Evolutionary conservation across 1,140 invertebrate genomes (phyloP).

Genomic region (Aphidius ervi): DNA sequence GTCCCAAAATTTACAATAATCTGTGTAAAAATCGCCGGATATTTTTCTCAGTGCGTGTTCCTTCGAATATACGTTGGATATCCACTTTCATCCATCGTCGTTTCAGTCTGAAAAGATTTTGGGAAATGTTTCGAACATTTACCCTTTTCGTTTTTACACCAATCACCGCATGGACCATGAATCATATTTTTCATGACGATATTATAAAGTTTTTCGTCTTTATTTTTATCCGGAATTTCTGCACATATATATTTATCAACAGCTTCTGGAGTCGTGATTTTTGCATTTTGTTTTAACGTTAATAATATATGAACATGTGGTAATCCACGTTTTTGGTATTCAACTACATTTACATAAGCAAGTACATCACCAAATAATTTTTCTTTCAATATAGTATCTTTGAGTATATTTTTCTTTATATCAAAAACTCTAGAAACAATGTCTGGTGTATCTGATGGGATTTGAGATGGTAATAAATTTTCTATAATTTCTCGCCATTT

Average conservation of each 20-base stretch:
- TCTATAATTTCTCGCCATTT: too few relatives aligned
- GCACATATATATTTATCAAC: slow-evolving; percentile 24
- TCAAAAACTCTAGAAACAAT: slow-evolving; percentile 16
- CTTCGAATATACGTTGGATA: slow-evolving; percentile 26
- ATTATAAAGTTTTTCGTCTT: slow-evolving; percentile 15
- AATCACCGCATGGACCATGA: slow-evolving; percentile 37
- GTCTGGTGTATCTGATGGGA: slow-evolving; percentile 19
- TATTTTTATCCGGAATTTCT: slow-evolving; percentile 23
- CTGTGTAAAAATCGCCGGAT: too few relatives aligned
- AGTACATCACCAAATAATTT: slow-evolving; percentile 12
- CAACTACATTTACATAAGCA: slow-evolving; percentile 10
- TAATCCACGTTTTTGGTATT: slow-evolving; percentile 18
- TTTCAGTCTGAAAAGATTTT: slow-evolving; percentile 29
- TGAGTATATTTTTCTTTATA: slow-evolving; percentile 7
- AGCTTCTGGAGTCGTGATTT: slow-evolving; percentile 16
- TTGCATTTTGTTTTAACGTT: slow-evolving; percentile 26
- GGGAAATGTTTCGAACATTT: slow-evolving; percentile 37
- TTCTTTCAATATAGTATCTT: slow-evolving; percentile 8
- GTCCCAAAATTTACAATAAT: too few relatives aligned
- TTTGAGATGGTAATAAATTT: too few relatives aligned
- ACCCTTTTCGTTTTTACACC: slow-evolving; percentile 16
- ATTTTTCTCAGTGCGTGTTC: too few relatives aligned
- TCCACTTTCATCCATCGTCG: slow-evolving; percentile 34
- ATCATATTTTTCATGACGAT: slow-evolving; percentile 26
- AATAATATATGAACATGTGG: slow-evolving; percentile 21